Conservation (phyloP, 2,113 vertebrate species). For the Planiliza haematocheilus region DNA sequence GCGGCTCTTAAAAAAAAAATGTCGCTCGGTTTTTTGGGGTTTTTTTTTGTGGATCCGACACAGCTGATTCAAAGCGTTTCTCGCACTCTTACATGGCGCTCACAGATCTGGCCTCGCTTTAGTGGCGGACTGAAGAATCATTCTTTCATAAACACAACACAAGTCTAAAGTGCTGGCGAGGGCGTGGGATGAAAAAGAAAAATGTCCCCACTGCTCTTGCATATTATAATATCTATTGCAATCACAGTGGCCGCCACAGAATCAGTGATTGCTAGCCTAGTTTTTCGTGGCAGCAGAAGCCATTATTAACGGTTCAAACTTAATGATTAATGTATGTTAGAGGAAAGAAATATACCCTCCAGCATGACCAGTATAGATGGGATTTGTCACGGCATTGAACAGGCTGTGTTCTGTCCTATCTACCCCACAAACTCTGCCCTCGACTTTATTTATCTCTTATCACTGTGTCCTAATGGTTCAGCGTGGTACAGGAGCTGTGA, state of each 20-base stretch:
- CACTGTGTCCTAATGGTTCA: conserved; percentile 62
- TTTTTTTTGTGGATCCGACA: conserved; percentile 1
- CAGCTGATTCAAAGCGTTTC: conserved; percentile 36
- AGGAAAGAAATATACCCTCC: conserved; percentile 9
- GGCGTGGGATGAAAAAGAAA: conserved; percentile 46
- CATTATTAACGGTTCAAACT: conserved; percentile 50
- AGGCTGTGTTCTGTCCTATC: conserved; percentile 23
- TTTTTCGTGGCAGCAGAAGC: conserved; percentile 32
- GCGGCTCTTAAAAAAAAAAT: conserved; percentile 25
- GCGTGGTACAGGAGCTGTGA: conserved; percentile 40
- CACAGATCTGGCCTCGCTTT: conserved; percentile 18
- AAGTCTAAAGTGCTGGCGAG: conserved; percentile 50
- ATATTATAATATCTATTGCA: conserved; percentile 33
- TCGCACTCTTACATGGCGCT: neutral
- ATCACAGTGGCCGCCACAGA: conserved; percentile 11
- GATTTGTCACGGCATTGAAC: conserved; percentile 14
- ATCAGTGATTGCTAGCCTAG: conserved; percentile 35
- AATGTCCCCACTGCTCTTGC: conserved; percentile 17
- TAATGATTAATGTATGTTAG: conserved; percentile 21
- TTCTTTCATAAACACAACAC: conserved; percentile 26
- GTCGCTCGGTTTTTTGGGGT: conserved; percentile 1
- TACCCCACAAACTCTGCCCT: conserved; percentile 29
- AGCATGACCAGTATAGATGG: neutral
- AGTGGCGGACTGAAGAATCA: conserved; percentile 31
- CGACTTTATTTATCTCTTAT: conserved; percentile 54